These are phyloP conservation scores for Ciona savignyi DNA, from an alignment of 23 tunicate species.

Conservation along the genomic window DNA sequence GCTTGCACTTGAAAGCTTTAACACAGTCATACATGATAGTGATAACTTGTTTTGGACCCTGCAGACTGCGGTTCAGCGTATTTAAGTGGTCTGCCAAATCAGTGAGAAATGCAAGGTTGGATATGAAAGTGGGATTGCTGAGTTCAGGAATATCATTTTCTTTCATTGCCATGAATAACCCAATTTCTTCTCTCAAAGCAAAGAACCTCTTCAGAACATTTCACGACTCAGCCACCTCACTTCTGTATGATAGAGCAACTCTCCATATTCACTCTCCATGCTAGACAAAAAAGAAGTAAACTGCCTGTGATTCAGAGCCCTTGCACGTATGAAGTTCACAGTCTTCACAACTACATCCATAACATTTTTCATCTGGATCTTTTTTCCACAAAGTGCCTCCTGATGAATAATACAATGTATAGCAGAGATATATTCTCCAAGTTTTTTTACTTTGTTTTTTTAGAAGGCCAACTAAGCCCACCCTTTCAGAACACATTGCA, in stretches of 20 bases:
- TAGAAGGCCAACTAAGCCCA: constrained; percentile 16
- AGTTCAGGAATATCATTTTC: constrained; percentile 17
- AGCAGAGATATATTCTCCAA: not conserved
- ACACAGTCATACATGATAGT: no score
- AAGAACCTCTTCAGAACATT: constrained; percentile 31
- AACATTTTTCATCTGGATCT: constrained; percentile 23
- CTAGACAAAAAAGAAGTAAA: constrained; percentile 19
- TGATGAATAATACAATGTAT: constrained; percentile 34
- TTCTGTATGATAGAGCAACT: constrained; percentile 22
- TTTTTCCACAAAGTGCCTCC: constrained; percentile 36
- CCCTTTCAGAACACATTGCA: constrained; percentile 28
- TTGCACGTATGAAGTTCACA: constrained; percentile 30
- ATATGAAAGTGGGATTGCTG: constrained; percentile 14
- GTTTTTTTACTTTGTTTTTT: not conserved
- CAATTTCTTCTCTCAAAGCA: constrained; percentile 24
- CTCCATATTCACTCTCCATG: constrained; percentile 21
- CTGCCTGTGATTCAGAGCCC: constrained; percentile 32
- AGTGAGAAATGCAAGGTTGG: constrained; percentile 11
- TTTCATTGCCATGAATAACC: constrained; percentile 6
- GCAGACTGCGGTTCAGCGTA: constrained; percentile 9
- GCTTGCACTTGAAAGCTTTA: no score
- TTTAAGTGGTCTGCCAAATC: constrained; percentile 9
- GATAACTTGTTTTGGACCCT: no score
- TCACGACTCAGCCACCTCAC: constrained; percentile 33
- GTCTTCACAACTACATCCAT: constrained; percentile 39